Conservation (phyloP, 2,888 invertebrate species). For the Ochropacha duplaris region DNA sequence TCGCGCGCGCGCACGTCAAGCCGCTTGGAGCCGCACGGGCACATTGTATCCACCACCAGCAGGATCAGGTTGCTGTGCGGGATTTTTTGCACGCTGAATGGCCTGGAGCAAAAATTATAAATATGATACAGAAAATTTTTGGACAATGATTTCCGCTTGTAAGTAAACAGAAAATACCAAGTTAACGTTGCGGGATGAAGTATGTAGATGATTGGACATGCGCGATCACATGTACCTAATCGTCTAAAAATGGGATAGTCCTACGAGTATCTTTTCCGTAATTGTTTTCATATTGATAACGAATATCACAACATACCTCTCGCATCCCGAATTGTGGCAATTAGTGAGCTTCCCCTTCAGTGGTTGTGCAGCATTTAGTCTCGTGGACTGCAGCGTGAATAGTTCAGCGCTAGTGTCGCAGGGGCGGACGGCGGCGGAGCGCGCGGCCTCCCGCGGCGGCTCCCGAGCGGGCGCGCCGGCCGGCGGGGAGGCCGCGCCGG, state of each 20-base stretch:
- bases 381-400: slow-evolving; percentile 91
- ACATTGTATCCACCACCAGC: slow-evolving; percentile 93
- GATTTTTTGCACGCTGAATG: slow-evolving; percentile 96
- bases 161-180: too few relatives aligned
- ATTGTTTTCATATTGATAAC: too few relatives aligned
- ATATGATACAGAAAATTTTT: too few relatives aligned
- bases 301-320: slow-evolving; percentile 88
- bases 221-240: too few relatives aligned
- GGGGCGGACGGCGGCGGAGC: slow-evolving; percentile 85
- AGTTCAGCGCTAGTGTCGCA: slow-evolving; percentile 95
- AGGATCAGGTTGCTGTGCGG: slow-evolving; percentile 94
- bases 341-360: slow-evolving; percentile 94
- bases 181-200: too few relatives aligned
- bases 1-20: slow-evolving; percentile 91
- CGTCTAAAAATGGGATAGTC: too few relatives aligned
- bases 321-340: slow-evolving; percentile 93
- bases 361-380: slow-evolving; percentile 92
- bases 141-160: too few relatives aligned
- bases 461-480: slow-evolving; percentile 45
- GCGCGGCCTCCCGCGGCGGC: slow-evolving; percentile 79
- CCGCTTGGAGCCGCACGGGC: slow-evolving; percentile 94
- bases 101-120: slow-evolving; percentile 75
- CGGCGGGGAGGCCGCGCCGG: slow-evolving; percentile 28
- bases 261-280: background rate
- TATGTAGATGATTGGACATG: too few relatives aligned